phyloP scores from a whole-genome alignment of 2,888 invertebrate genomes.

The Carabus problematicus region DNA sequence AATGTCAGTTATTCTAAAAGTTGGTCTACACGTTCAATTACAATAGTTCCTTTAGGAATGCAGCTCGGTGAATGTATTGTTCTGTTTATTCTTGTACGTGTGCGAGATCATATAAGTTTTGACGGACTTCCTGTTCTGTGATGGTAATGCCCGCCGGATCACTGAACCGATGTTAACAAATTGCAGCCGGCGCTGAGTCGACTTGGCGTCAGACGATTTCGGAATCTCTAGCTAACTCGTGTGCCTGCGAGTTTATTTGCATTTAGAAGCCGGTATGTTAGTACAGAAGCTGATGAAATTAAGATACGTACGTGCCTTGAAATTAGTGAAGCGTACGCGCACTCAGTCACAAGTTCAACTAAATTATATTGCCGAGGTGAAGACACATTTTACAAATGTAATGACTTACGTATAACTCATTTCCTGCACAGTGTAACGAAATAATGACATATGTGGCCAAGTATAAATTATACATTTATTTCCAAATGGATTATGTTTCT shows the following conservation, averaged over 20 bases:
- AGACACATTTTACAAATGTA: constrained; percentile 20
- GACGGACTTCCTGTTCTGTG: too few species aligned
- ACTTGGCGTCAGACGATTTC: background rate
- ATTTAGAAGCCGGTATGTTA: constrained; percentile 26
- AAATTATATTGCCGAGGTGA: constrained; percentile 19
- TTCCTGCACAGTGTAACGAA: background rate
- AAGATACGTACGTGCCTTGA: constrained; percentile 19
- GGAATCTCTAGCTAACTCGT: constrained; percentile 7
- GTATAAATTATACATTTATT: too few species aligned
- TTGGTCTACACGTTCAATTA: too few species aligned
- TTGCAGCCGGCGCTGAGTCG: constrained; percentile 10
- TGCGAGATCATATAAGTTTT: too few species aligned
- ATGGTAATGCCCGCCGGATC: constrained; percentile 8
- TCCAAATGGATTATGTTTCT: too few species aligned
- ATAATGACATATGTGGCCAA: too few species aligned
- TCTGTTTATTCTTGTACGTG: too few species aligned
- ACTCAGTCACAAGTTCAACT: background rate
- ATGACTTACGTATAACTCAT: constrained; percentile 1
- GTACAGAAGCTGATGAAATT: constrained; percentile 25
- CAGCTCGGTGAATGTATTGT: too few species aligned
- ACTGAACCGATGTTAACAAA: constrained; percentile 35
- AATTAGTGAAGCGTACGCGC: constrained; percentile 21
- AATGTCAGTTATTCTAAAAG: too few species aligned
- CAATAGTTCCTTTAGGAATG: too few species aligned
- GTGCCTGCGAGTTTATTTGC: constrained; percentile 21